Evolutionary conservation across 2,113 vertebrate genomes (phyloP), one percentile per base, ranked within the genome.

Genomic region (Channa argus): DNA sequence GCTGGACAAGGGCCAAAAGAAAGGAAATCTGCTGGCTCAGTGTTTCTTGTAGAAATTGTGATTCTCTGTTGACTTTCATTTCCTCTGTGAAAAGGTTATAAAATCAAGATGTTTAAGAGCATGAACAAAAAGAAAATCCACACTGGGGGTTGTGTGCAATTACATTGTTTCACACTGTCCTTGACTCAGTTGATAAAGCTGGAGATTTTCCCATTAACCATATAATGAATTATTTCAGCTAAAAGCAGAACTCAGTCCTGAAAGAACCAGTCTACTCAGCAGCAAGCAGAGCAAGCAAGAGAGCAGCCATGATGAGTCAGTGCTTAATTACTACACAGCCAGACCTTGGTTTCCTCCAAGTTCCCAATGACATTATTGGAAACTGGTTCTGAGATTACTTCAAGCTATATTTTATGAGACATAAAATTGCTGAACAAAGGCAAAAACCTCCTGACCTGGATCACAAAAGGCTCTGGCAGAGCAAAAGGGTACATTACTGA

Each of bases 401-500:
- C 39, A 86, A 68, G 79, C 71, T 76, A 36, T 79, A 80, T 80
- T 85, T 90, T 81, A 87, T 80, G 73, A 72, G 67, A 76, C 58
- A 72, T 66, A 56, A 86, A 92, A 87, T 68, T 86, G 82, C 88
- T 88, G 87, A 91, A 77, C 45, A n/a, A 79, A 74, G 83, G 67
- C 78, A 43, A 76, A 74, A 44, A 53, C 63, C n/a, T 82, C 62
- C 38, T 52, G 61, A 71, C 58, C 43, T 45, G 46, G 54, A 71
- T 61, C 73, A 82, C 49, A 73, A 65, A 82, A 71, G 81, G 56
- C 54, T 49, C 69, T 67, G 63, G 47, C 58, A 46, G 62, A 81
- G 63, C 63, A 63, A 15, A 37, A 83, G 78, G 79, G 49, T 56
- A 66, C 74, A 75, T 82, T 72, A 79, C 80, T 81, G 71, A 86